These are phyloP conservation scores for Monodelphis domestica DNA, from an alignment of 2,797 vertebrate genomes.

Conservation along the genomic window DNA sequence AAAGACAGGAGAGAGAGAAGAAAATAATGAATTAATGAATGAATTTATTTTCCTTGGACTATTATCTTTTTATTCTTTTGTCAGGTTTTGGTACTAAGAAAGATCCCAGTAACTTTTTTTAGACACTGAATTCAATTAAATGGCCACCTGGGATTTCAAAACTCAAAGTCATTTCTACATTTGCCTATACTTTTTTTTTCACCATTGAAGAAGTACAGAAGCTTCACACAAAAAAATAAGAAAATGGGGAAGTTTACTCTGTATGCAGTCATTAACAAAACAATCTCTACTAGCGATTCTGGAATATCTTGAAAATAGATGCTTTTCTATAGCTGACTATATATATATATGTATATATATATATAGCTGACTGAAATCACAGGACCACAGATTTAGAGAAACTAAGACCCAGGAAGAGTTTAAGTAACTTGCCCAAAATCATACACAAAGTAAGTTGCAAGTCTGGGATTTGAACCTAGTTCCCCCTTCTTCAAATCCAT, in stretches of 20 bases:
- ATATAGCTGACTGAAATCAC: neutral
- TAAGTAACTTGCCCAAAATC: neutral
- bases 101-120: neutral
- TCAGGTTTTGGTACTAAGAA: neutral
- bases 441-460: neutral
- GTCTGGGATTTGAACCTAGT: neutral
- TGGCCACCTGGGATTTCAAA: neutral
- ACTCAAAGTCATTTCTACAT: neutral
- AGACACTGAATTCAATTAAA: neutral
- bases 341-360: too few relatives aligned
- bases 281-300: neutral
- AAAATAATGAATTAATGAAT: neutral
- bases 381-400: neutral
- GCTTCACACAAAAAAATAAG: neutral
- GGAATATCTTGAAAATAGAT: too few relatives aligned
- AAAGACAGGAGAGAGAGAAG: slow-evolving; percentile 10
- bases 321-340: neutral
- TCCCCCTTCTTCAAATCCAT: neutral
- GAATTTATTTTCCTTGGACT: neutral
- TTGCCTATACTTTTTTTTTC: neutral
- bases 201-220: neutral
- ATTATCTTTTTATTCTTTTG: neutral
- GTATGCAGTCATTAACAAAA: neutral
- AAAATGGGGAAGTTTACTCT: slow-evolving; percentile 1
- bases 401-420: neutral